phyloP scores from a whole-genome alignment of 1,140 invertebrate species.

The Chironomus striatipennis region DNA sequence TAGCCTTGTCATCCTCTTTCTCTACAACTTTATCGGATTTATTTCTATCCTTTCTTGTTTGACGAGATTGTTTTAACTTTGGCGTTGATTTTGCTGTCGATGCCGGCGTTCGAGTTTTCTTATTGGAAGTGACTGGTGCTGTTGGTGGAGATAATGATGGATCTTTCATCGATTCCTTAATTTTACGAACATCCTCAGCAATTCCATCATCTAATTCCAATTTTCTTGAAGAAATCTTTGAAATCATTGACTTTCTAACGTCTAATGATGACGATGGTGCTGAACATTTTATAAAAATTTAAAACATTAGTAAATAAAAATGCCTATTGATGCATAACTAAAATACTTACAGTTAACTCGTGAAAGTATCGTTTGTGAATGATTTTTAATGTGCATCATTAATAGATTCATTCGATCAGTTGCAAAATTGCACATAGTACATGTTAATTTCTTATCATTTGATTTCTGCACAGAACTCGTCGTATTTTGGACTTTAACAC shows the following conservation, averaged over 20 bases:
- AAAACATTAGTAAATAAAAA: not conserved
- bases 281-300: not conserved
- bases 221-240: constrained; percentile 26
- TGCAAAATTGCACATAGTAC: constrained; percentile 54
- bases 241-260: constrained; percentile 24
- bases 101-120: not conserved
- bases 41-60: not conserved
- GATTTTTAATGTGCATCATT: constrained; percentile 57
- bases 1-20: no score
- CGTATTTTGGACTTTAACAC: not conserved
- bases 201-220: not conserved
- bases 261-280: not conserved
- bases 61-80: not conserved
- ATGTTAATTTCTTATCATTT: constrained; percentile 47
- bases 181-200: constrained; percentile 11
- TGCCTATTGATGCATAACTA: not conserved
- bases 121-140: not conserved
- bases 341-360: not conserved
- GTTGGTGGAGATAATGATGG: no score
- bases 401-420: constrained; percentile 58
- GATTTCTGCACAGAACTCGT: constrained; percentile 31
- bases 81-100: not conserved
- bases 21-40: no score
- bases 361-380: constrained; percentile 35
- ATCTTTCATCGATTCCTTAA: constrained; percentile 15